Conservation (phyloP, 1,140 invertebrate species). For the Phthorimaea operculella region DNA sequence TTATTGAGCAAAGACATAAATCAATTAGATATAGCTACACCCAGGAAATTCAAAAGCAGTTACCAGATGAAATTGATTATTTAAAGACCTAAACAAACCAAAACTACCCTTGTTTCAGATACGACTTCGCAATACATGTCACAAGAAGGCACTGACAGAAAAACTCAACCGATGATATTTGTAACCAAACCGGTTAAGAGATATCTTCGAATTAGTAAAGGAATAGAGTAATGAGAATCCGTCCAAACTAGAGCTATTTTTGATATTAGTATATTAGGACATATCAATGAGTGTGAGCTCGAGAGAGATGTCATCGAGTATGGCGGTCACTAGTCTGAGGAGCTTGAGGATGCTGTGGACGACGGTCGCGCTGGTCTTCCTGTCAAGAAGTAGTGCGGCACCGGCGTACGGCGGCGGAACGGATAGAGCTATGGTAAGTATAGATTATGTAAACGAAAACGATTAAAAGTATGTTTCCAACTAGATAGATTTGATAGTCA, state of each 20-base stretch:
- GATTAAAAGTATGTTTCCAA: too few species aligned
- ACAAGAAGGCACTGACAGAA: neutral
- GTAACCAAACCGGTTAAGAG: conserved; percentile 26
- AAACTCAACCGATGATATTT: conserved; percentile 17
- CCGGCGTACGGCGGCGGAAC: conserved; percentile 47
- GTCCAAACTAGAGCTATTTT: conserved; percentile 31
- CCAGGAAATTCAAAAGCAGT: too few species aligned
- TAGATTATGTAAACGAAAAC: too few species aligned
- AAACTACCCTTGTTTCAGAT: conserved; percentile 48
- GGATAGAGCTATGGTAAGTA: conserved; percentile 56
- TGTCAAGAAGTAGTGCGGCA: conserved; percentile 47
- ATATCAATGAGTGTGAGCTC: conserved; percentile 47
- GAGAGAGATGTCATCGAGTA: conserved; percentile 32
- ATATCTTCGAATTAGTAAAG: conserved; percentile 15
- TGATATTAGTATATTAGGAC: conserved; percentile 24
- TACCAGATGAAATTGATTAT: too few species aligned
- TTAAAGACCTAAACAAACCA: too few species aligned
- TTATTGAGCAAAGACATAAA: too few species aligned
- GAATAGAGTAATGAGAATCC: conserved; percentile 43
- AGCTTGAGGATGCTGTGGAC: conserved; percentile 49
- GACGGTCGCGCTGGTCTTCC: conserved; percentile 34
- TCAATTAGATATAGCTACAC: too few species aligned
- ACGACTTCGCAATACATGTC: conserved; percentile 13
- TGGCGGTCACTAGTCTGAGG: conserved; percentile 39
- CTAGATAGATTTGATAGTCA: too few species aligned